Base-by-base conservation (phyloP, 1,140 invertebrate species). In the Anthonomus grandis region DNA sequence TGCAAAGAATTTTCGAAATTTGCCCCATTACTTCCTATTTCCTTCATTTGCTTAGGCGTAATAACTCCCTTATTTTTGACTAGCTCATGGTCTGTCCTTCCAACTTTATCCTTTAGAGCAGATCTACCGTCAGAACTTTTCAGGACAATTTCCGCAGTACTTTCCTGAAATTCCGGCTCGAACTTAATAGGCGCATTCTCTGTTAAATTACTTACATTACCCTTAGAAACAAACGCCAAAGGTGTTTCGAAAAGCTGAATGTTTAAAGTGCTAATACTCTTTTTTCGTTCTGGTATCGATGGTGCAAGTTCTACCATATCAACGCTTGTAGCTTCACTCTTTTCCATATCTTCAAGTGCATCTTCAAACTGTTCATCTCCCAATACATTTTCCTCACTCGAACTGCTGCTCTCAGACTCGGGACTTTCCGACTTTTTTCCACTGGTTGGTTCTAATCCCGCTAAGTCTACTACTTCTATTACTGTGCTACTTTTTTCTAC, bases 401-500 rank as follows among this genome's bases (percentile, higher is more conserved):
- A 50, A 24, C 56, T 58, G 2, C 47, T 27, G 25, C 39, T 45
- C 27, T 51, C 48, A n/a, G 56, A 51, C 12, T 58, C 39, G 21
- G 38, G 42, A 53, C 27, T 50, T 9, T 45, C 39, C 41, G 31
- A 13, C 49, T 50, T 59, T 27, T 47, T 27, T 24, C 53, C 25
- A 49, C 61, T 37, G 36, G 60, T 25, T 38, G 50, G n/a, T 22
- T 50, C 37, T 12, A 58, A 19, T 2, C 38, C 38, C 4, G 45
- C 49, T 4, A 42, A n/a, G 22, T 71, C 67, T 10, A 65, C 41
- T n/a, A 73, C 64, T 50, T 71, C 65, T n/a, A 71, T 71, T 0
- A 73, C 70, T 3, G 71, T 72, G 41, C 66, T 69, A 60, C 70
- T 73, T 58, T 73, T 73, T 51, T 71, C 70, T 13, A 73, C 64